Evolutionary conservation across 2,797 vertebrate genomes (phyloP), one percentile per base, ranked within the genome.

Genomic region (Mionectes olivaceus): DNA sequence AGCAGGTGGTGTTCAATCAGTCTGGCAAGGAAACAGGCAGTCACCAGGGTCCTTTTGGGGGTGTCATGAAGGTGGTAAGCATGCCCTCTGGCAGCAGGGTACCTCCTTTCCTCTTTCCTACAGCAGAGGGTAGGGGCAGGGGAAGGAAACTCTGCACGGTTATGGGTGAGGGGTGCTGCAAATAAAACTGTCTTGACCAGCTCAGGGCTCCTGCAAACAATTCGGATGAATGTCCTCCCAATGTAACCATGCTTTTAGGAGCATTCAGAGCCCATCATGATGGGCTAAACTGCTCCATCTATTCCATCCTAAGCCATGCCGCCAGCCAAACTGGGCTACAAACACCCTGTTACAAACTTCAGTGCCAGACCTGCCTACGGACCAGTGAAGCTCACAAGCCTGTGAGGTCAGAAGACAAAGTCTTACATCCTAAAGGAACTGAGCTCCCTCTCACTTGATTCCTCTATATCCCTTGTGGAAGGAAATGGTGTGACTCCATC

Each of bases 1-100:
- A 94, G 91, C 91, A 94, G 91, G 89, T 94, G 87, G 80, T 77
- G 83, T 91, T 86, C 93, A 91, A 94, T 96, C 91, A 88, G 83
- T 50, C 94, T 94, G 80, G 87, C 83, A 94, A 78, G 56, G 70
- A 94, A 96, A 78, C 11, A 77, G 49, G 80, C 87, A 83, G 61
- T 82, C 67, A 78, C 57, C 1, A 4, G 75, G 77, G 74, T 93
- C 93, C 92, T 95, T 93, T 47, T 90, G 77, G 70, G 93, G 94
- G 83, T 93, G 83, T 59, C 64, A 91, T 27, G 74, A 86, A 84
- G 76, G 55, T 84, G 70, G 89, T 74, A 95, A 96, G 83, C 67
- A 88, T 94, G 94, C 77, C 93, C 83, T 94, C 84, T 91, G 87
- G 94, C 89, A 95, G 21, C 24, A 59, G 39, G 30, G 56, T 61